phyloP scores from a whole-genome alignment of 2,113 vertebrate genomes.

The Laterallus jamaicensis region DNA sequence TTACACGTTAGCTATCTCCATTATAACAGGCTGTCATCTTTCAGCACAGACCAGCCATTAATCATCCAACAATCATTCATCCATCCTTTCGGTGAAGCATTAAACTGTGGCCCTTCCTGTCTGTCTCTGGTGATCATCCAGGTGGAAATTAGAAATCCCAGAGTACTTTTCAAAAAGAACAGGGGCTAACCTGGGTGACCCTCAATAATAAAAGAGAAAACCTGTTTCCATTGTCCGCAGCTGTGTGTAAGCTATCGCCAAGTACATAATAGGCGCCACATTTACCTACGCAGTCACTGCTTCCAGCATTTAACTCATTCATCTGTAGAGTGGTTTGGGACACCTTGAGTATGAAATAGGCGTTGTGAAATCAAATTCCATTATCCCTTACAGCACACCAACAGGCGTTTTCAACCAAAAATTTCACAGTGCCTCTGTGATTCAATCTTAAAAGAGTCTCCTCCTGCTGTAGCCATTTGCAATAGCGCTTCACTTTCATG shows the following conservation, averaged over 20 bases:
- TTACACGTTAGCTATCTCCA: constrained; percentile 59
- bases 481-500: background rate
- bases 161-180: constrained; percentile 65
- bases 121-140: constrained; percentile 66
- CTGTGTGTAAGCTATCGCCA: constrained; percentile 23
- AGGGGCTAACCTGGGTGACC: constrained; percentile 62
- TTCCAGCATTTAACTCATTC: constrained; percentile 41
- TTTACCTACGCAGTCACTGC: constrained; percentile 44
- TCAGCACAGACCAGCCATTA: constrained; percentile 62
- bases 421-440: constrained; percentile 33
- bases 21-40: constrained; percentile 68
- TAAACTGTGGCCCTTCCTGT: constrained; percentile 68
- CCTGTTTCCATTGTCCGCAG: constrained; percentile 63
- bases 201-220: constrained; percentile 56
- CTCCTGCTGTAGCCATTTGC: constrained; percentile 14
- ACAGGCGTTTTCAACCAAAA: constrained; percentile 51
- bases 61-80: constrained; percentile 72
- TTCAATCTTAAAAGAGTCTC: constrained; percentile 36
- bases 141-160: constrained; percentile 74
- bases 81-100: constrained; percentile 57
- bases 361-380: constrained; percentile 60
- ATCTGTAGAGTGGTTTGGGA: constrained; percentile 47
- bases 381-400: constrained; percentile 37
- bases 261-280: constrained; percentile 50
- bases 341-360: constrained; percentile 39